Base-by-base conservation (phyloP, 2,888 invertebrate genomes). In the Zhuqinia jingwanae region DNA sequence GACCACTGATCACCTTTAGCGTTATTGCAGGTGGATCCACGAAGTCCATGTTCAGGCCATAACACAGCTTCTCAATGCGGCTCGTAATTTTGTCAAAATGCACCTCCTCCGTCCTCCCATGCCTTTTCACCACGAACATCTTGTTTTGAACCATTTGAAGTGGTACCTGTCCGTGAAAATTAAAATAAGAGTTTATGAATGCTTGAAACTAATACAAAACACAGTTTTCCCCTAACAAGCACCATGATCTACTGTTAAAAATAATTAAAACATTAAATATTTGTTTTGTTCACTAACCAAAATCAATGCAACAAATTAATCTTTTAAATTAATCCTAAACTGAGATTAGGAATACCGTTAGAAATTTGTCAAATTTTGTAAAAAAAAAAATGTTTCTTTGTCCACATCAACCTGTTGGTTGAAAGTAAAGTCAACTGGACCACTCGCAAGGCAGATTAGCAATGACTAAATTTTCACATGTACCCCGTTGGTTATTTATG, bases 11-110 rank as follows among this genome's bases (percentile, higher is more conserved):
- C 0, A 99, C 99, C 93, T 98, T 97, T 89, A 96, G 93, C 0
- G 97, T 97, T 88, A 98, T 97, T 70, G 95, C 94, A 11, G 96
- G 94, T 96, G 99, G 98, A 92, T 99, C 98, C 27, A 99, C 96
- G 94, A 96, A 99, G 89, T 99, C 98, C 95, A 96, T 96, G 92
- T 99, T 97, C 76, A 99, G 94, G 25, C 97, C 97, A 93, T 99
- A 98, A 92, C 99, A 98, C 83, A 99, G 94, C 92, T 99, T 99
- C 91, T 96, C 95, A 73, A 99, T 97, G 91, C 99, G 94, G 0
- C 97, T 97, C 0, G 99, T 99, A 88, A 99, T 99, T 94, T 99
- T 99, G 93, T 99, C 99, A 92, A 99, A 96, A 93, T 98, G 97
- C 0, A 99, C 96, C 91, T 95, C 95, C 92, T 99, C 99, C 92